phyloP scores from a whole-genome alignment of 2,797 vertebrate species.

The Brotula barbata region DNA sequence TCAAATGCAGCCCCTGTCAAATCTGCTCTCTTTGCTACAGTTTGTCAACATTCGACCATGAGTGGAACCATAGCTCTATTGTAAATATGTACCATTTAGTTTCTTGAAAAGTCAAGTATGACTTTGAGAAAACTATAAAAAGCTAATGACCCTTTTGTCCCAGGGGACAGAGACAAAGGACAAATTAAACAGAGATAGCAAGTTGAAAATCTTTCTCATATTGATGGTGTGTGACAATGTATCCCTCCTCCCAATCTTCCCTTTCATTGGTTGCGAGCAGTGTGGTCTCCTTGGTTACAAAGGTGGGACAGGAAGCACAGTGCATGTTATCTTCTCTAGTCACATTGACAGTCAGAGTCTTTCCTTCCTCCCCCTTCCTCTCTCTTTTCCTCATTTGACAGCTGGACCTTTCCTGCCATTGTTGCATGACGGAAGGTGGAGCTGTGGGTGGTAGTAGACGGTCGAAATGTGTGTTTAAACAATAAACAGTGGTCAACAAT shows the following conservation, averaged over 20 bases:
- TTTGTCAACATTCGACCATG: slow-evolving; percentile 20
- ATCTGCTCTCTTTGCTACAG: neutral
- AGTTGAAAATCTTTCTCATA: slow-evolving; percentile 10
- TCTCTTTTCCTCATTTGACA: slow-evolving; percentile 66
- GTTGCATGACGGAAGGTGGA: slow-evolving; percentile 49
- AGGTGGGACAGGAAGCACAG: slow-evolving; percentile 66
- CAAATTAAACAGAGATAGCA: slow-evolving; percentile 2
- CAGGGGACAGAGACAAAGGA: slow-evolving; percentile 15
- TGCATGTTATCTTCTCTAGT: slow-evolving; percentile 71
- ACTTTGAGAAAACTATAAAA: too few species aligned
- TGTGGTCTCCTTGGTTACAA: slow-evolving; percentile 48
- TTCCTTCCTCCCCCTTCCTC: slow-evolving; percentile 71
- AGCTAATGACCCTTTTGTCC: slow-evolving; percentile 10
- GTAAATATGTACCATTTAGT: neutral
- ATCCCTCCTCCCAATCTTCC: slow-evolving; percentile 9
- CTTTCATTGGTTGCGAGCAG: slow-evolving; percentile 32
- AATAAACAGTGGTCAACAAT: slow-evolving; percentile 18
- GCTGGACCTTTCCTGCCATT: slow-evolving; percentile 78
- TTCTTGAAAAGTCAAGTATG: neutral
- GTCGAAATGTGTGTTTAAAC: slow-evolving; percentile 39
- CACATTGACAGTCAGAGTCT: slow-evolving; percentile 72
- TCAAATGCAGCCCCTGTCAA: slow-evolving; percentile 19
- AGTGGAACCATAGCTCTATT: slow-evolving; percentile 8
- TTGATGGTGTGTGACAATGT: slow-evolving; percentile 6
- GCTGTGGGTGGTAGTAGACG: slow-evolving; percentile 15